A percentile compares a stretch with the other conserved stretches of the same genome.
Evolutionary conservation across 53 echinoderm and acorn worm genomes (phyloP).

Genomic region (Apostichopus leukothele): DNA sequence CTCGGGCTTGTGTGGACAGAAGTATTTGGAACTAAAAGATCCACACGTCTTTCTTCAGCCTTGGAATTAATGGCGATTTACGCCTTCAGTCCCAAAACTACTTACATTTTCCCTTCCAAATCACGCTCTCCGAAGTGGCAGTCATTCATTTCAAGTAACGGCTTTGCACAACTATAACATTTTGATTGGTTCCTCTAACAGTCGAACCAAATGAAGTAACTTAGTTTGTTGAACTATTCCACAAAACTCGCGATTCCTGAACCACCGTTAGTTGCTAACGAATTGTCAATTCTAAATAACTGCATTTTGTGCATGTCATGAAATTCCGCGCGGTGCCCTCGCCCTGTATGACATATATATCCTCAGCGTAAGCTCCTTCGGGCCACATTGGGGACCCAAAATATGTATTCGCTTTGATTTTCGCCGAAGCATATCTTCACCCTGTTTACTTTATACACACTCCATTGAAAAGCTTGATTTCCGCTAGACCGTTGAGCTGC

Average conservation of each 20-base stretch:
- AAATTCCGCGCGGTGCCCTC: conserved; percentile 26
- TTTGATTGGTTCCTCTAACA: too few relatives aligned
- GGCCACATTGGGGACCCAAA: conserved; percentile 47
- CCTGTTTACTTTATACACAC: conserved; percentile 45
- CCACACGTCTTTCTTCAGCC: neutral
- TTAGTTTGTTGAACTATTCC: too few relatives aligned
- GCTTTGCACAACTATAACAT: too few relatives aligned
- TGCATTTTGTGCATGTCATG: conserved; percentile 22
- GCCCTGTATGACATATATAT: conserved; percentile 26
- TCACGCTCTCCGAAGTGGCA: neutral
- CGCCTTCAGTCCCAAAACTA: neutral
- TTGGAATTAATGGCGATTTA: neutral
- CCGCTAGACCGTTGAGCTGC: conserved; percentile 10
- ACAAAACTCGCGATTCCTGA: too few relatives aligned
- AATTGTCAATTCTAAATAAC: neutral
- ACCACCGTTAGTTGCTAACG: too few relatives aligned
- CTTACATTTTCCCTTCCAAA: neutral
- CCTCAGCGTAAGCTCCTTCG: conserved; percentile 40
- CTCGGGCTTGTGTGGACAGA: conserved; percentile 6
- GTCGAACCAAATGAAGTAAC: too few relatives aligned
- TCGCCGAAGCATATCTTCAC: conserved; percentile 48
- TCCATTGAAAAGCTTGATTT: conserved; percentile 46
- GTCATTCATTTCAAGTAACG: too few relatives aligned
- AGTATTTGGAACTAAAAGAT: neutral
- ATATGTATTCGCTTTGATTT: conserved; percentile 47